Conservation (phyloP, 2,888 invertebrate species). For the Chouioia cunea region DNA sequence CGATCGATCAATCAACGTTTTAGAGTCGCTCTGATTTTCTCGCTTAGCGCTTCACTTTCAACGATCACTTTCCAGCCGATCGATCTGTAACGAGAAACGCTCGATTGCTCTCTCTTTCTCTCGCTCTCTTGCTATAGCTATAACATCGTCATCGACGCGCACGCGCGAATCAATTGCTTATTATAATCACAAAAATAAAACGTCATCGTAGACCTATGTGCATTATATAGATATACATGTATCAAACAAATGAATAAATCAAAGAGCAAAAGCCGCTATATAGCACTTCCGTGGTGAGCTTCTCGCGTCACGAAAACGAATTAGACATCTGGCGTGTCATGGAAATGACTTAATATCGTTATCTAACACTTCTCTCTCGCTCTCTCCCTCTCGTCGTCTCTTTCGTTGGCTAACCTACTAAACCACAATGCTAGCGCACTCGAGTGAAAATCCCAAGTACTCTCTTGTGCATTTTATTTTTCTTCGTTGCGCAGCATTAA, state of each 20-base stretch:
- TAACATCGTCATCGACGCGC: background rate
- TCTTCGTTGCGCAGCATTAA: background rate
- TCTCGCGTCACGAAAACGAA: slow-evolving; percentile 26
- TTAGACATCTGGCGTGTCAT: slow-evolving; percentile 10
- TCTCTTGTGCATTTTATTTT: slow-evolving; percentile 24
- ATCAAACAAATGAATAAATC: no score
- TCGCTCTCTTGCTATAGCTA: background rate
- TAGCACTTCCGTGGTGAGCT: background rate
- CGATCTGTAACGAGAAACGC: slow-evolving; percentile 38
- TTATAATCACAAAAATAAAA: no score
- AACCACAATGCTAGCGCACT: slow-evolving; percentile 57
- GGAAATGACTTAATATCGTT: slow-evolving; percentile 49
- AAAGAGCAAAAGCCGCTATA: background rate
- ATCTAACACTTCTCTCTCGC: slow-evolving; percentile 54
- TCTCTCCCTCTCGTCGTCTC: no score
- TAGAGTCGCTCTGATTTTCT: slow-evolving; percentile 20
- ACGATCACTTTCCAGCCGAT: slow-evolving; percentile 38
- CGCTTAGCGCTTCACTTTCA: slow-evolving; percentile 34
- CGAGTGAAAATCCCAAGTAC: slow-evolving; percentile 49
- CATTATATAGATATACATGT: no score
- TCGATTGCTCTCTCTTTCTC: slow-evolving; percentile 22
- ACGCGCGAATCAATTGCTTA: slow-evolving; percentile 24
- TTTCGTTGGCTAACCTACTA: slow-evolving; percentile 61
- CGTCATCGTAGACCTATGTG: no score
- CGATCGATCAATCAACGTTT: slow-evolving; percentile 25